phyloP scores from a whole-genome alignment of 2,113 vertebrate species.

The Tragelaphus imberbis region DNA sequence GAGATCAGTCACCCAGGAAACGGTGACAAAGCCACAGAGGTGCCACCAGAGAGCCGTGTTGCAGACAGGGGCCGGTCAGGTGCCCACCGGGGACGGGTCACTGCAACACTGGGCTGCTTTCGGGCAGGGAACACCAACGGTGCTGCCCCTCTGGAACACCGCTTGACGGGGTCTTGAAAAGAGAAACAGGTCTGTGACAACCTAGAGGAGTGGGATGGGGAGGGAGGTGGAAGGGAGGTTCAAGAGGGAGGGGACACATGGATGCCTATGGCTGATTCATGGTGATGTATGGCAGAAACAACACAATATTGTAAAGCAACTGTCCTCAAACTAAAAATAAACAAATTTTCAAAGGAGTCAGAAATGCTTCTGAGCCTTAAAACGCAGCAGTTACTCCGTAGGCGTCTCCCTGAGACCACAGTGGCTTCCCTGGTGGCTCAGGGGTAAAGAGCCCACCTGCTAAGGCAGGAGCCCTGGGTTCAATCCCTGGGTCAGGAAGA shows the following conservation, averaged over 20 bases:
- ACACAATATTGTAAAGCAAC: accelerated
- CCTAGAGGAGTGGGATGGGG: background rate
- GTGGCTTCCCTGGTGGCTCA: background rate
- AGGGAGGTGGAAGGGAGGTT: background rate
- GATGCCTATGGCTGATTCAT: accelerated
- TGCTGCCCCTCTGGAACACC: background rate
- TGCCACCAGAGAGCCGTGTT: background rate
- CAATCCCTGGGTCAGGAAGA: background rate
- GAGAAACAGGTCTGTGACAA: background rate
- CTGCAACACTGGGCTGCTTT: background rate
- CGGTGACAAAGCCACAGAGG: background rate
- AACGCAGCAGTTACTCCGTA: accelerated
- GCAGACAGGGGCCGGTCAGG: accelerated
- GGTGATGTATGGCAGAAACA: background rate
- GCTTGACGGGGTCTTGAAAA: background rate
- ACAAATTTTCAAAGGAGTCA: background rate
- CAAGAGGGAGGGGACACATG: background rate
- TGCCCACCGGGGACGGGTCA: accelerated
- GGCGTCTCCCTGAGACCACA: background rate
- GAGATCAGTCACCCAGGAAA: background rate
- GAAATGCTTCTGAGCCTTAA: background rate
- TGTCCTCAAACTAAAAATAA: background rate
- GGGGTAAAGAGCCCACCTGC: background rate
- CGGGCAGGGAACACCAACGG: background rate
- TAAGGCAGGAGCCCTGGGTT: background rate